Conservation (phyloP, 1,140 invertebrate species). For the Plectus sambesii region DNA sequence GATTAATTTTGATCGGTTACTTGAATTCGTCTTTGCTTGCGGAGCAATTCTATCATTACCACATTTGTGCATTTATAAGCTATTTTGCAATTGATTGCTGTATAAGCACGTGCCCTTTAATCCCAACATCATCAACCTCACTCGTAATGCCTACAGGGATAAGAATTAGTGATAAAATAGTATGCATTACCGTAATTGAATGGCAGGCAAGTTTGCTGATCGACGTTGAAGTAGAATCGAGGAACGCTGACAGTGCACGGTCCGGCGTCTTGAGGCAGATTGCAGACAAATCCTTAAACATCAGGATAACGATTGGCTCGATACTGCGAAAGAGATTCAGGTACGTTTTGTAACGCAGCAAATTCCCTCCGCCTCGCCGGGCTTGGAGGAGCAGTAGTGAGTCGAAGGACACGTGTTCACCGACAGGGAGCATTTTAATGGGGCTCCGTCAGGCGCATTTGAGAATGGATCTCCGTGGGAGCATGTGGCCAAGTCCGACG, state of each 20-base stretch:
- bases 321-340: neutral
- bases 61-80: too few species aligned
- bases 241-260: conserved; percentile 21
- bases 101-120: too few species aligned
- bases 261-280: conserved; percentile 25
- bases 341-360: conserved; percentile 35
- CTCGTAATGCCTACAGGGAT: too few species aligned
- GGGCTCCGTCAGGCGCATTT: conserved; percentile 18
- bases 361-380: conserved; percentile 20
- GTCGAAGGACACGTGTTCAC: conserved; percentile 28
- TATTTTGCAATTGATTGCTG: too few species aligned
- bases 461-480: conserved; percentile 28
- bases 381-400: conserved; percentile 30
- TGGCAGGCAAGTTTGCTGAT: conserved; percentile 20
- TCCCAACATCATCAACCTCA: too few species aligned
- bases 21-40: too few species aligned
- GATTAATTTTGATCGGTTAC: too few species aligned
- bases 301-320: conserved; percentile 9
- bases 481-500: conserved; percentile 14
- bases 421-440: conserved; percentile 19
- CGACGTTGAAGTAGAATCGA: conserved; percentile 24
- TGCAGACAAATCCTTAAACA: conserved; percentile 31
- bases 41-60: too few species aligned
- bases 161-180: too few species aligned
- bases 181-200: conserved; percentile 30